Conservation (phyloP, 2,888 invertebrate species). For the Apamea sordens region DNA sequence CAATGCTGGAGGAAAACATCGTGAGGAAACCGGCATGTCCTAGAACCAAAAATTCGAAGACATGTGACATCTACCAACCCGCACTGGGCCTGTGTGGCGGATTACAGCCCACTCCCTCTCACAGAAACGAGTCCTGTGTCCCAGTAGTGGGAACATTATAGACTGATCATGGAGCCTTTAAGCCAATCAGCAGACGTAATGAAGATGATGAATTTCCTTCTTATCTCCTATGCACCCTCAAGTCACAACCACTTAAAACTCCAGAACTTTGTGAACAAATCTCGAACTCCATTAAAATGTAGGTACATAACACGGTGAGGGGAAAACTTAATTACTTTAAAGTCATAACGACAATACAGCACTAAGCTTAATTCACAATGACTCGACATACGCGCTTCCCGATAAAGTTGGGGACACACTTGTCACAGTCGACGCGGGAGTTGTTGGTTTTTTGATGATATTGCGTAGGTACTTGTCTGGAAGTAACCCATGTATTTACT, state of each 20-base stretch:
- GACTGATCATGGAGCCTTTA: not conserved
- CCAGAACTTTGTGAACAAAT: conserved; percentile 43
- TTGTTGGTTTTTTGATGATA: not conserved
- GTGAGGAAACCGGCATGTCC: too few relatives aligned
- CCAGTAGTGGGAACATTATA: not conserved
- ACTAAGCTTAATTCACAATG: conserved; percentile 42
- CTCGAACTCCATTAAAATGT: conserved; percentile 55
- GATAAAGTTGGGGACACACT: conserved; percentile 25
- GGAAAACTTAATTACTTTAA: conserved; percentile 54
- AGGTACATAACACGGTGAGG: conserved; percentile 29
- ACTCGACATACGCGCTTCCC: conserved; percentile 45
- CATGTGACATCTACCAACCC: not conserved
- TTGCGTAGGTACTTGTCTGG: not conserved
- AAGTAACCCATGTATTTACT: not conserved
- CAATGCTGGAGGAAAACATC: too few relatives aligned
- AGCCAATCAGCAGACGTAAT: not conserved
- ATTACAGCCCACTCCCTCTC: not conserved
- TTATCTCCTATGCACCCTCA: not conserved
- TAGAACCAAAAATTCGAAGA: not conserved
- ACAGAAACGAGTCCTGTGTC: not conserved
- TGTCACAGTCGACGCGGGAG: not conserved
- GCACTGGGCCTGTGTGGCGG: not conserved
- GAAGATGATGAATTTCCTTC: conserved; percentile 11
- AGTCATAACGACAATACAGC: conserved; percentile 47
- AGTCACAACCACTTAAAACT: conserved; percentile 44